phyloP scores from a whole-genome alignment of 2,888 invertebrate species.

The Eutolmus rufibarbis region DNA sequence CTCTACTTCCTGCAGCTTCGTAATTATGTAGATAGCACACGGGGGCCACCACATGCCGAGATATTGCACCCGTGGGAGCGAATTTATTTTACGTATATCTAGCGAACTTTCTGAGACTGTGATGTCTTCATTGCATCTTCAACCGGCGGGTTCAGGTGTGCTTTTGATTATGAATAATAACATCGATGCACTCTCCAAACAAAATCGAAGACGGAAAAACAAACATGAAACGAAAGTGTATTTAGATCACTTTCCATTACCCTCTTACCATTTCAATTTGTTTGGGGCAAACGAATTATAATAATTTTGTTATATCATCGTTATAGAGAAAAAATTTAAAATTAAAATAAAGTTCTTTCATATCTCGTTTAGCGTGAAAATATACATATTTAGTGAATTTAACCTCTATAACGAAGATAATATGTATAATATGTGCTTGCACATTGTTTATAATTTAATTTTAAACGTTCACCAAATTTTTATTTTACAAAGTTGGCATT shows the following conservation, averaged over 20 bases:
- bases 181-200: neutral
- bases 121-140: constrained; percentile 7
- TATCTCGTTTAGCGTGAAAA: neutral
- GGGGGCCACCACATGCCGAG: constrained; percentile 6
- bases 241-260: neutral
- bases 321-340: neutral
- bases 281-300: neutral
- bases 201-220: neutral
- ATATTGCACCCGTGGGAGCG: neutral
- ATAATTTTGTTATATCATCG: neutral
- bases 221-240: neutral
- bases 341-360: neutral
- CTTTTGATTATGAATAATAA: constrained; percentile 25
- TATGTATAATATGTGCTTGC: too few species aligned
- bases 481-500: too few species aligned
- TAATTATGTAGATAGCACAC: constrained; percentile 30
- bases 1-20: neutral
- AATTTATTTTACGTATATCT: constrained; percentile 32
- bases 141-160: constrained; percentile 11
- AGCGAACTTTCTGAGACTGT: neutral
- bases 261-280: neutral
- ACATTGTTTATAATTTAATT: too few species aligned
- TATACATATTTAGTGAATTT: neutral
- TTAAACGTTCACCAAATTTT: too few species aligned
- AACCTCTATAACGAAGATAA: neutral